Evolutionary conservation across 2,888 invertebrate genomes (phyloP), one percentile per base, ranked within the genome.

Genomic region (Sisyra terminalis): DNA sequence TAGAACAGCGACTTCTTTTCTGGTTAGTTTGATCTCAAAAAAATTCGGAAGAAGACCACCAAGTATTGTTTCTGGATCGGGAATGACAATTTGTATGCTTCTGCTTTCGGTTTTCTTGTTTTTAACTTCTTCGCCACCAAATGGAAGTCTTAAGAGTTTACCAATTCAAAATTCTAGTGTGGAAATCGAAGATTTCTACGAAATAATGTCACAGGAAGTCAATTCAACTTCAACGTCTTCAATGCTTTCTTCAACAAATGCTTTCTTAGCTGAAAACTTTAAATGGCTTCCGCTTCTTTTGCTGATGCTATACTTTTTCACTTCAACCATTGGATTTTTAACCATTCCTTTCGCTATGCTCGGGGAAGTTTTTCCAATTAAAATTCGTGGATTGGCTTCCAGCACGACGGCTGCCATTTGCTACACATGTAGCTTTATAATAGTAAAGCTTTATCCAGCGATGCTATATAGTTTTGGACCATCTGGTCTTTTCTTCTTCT

Each of bases 301-400:
- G 10, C 51, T 73, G 3, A 50, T 70, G 7, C 47, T 59, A 35
- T 70, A 68, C 48, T 69, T 71, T 44, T 63, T 70, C 44, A 58
- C 61, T 13, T 67, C 67, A 44, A 67, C 70, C 0, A 45, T 71
- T 1, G 73, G 72, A 1, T 70, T 70, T 47, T 53, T 70, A n/a
- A 66, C 68, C 0, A 50, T 73, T 3, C 73, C 73, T 0, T 73
- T 70, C 51, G 70, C 71, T 0, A 65, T 73, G 65, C 54, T 70
- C 0, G 70, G 70, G 1, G 72, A 73, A 49, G 58, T 72, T 5
- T 72, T 66, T 48, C 71, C 72, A 1, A 50, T 61, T 8, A 64
- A 65, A 41, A 64, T 71, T 1, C 61, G 70, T 24, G 71, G 71
- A 3, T 55, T 66, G 2, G 64, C 70, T 0, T 61, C 67, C 0